Evolutionary conservation across 2,888 invertebrate species (phyloP), one percentile per base, ranked within the genome.

Genomic region (Asteroscopus sphinx): DNA sequence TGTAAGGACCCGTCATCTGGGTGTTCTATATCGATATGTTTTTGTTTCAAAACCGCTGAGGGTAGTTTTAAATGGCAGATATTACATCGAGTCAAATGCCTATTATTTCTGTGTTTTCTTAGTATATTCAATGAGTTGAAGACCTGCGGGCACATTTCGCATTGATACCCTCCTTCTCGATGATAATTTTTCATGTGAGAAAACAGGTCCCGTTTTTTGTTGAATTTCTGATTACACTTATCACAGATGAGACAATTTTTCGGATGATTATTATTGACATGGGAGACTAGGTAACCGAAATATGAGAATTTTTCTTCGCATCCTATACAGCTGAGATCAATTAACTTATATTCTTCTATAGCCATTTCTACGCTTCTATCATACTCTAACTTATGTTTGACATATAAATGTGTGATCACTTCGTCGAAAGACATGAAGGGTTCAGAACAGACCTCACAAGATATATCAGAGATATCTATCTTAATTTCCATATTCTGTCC

Each of bases 401-500:
- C 69, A 32, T 79, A 68, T 6, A 94, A 71, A 81, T 94, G 93
- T 13, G 77, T 80, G 2, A 93, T 55, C 0, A 91, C 64, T 12
- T 87, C 86, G 30, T 89, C 85, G 3, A 90, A 76, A 4, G 69
- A 66, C 0, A 74, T 58, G 37, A 89, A 87, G 0, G 77, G 76
- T 56, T 86, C 86, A 0, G 77, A 81, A 36, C 93, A 94, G n/a
- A 88, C 76, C 28, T 89, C 84, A 33, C 93, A 94, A n/a, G 60
- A 66, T 1, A 93, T 80, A 21, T 88, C 81, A 0, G 93, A 93
- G 0, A 93, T 81, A 28, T 94, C 93, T 3, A 94, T 83, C 85
- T 93, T 93, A 0, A 93, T 92, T 67, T 93, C 93, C 92, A 93
- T 92, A 56, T 92, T 93, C 26, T 89, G 89, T 2, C 93, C 92